Conservation (phyloP, 2,797 vertebrate genomes). For the Petrocephalus sullivani region DNA sequence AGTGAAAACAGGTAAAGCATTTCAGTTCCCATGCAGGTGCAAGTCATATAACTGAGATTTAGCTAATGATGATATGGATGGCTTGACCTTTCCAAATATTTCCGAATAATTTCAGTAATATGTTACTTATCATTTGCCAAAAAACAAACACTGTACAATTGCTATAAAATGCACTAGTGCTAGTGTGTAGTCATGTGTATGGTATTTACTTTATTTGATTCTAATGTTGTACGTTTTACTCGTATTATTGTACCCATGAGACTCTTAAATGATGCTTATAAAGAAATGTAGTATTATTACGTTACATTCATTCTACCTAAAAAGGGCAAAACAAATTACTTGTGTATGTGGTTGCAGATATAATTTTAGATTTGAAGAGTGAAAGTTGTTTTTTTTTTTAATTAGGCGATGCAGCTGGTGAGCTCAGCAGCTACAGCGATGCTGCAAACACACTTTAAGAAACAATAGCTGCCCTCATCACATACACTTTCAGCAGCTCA, state of each 20-base stretch:
- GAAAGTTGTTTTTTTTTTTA: constrained; percentile 5
- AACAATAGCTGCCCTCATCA: neutral
- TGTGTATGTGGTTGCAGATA: neutral
- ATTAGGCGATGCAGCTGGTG: neutral
- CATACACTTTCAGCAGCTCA: neutral
- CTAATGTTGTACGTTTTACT: neutral
- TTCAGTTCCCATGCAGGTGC: neutral
- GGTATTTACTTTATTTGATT: neutral
- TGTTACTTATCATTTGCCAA: neutral
- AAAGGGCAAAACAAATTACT: constrained; percentile 2
- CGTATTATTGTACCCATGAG: neutral
- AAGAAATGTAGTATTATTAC: neutral
- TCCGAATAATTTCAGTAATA: neutral
- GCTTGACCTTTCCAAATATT: neutral
- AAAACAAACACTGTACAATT: neutral
- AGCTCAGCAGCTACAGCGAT: neutral
- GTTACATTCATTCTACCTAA: neutral
- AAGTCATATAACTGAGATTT: neutral
- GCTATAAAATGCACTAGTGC: neutral
- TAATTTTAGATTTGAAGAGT: neutral
- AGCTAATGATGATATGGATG: neutral
- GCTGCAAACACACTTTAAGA: neutral
- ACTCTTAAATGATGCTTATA: neutral
- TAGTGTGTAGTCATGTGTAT: neutral
- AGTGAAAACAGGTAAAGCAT: neutral